These are phyloP conservation scores for Lateolabrax maculatus DNA, from an alignment of 2,797 vertebrate species.

Conservation along the genomic window DNA sequence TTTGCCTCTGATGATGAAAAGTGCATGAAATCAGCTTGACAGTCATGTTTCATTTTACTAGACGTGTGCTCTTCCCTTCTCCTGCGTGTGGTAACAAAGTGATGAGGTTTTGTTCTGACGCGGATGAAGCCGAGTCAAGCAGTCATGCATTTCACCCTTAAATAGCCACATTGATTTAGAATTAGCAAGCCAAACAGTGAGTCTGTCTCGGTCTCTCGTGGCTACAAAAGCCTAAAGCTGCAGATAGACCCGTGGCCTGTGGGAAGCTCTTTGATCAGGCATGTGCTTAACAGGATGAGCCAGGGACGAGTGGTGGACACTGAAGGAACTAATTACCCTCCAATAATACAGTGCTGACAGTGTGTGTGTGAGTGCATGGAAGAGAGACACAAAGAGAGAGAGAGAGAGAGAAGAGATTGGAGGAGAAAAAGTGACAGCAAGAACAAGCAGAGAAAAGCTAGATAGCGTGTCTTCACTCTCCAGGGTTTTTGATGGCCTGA, in stretches of 20 bases:
- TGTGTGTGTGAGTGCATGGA: slow-evolving; percentile 35
- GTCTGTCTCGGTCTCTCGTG: slow-evolving; percentile 32
- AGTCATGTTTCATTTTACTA: slow-evolving; percentile 25
- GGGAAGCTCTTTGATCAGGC: slow-evolving; percentile 76
- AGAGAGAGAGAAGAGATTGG: slow-evolving; percentile 49
- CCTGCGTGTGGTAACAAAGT: slow-evolving; percentile 30
- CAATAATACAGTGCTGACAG: slow-evolving; percentile 70
- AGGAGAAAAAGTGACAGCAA: slow-evolving; percentile 51
- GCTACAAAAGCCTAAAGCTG: slow-evolving; percentile 57
- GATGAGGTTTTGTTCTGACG: slow-evolving; percentile 56
- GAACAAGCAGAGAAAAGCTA: slow-evolving; percentile 46
- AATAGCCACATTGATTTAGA: slow-evolving; percentile 70
- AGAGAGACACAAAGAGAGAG: slow-evolving; percentile 32
- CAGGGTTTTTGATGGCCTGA: slow-evolving; percentile 67
- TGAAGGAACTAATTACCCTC: slow-evolving; percentile 79
- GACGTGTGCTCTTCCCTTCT: background rate
- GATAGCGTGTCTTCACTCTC: slow-evolving; percentile 64
- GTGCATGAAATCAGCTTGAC: slow-evolving; percentile 25
- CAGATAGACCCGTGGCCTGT: slow-evolving; percentile 49
- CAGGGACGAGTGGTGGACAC: slow-evolving; percentile 68
- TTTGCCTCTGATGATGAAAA: slow-evolving; percentile 25
- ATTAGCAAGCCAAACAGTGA: slow-evolving; percentile 64
- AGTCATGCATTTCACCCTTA: slow-evolving; percentile 59
- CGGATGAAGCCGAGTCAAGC: slow-evolving; percentile 41
- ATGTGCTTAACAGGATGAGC: slow-evolving; percentile 75